A percentile compares a stretch with the other conserved stretches of the same genome.
These are phyloP conservation scores for Aurelia aurita complex sp. Pacific DNA, from an alignment of 30 jellyfish, hydroid and myxozoan species.

Conservation along the genomic window DNA sequence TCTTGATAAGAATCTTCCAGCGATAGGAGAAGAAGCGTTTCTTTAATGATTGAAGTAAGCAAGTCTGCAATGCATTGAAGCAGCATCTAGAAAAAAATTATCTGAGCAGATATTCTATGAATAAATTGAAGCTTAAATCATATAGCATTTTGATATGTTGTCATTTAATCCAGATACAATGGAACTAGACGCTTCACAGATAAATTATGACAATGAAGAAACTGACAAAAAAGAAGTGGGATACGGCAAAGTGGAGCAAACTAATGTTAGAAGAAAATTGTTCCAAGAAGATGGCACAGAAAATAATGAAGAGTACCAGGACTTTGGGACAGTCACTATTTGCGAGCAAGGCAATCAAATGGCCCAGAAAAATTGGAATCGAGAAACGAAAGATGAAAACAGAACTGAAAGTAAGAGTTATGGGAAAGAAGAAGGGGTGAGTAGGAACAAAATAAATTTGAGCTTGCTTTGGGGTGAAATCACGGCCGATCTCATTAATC, in stretches of 20 bases:
- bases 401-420: slow-evolving; percentile 1
- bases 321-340: slow-evolving; percentile 14
- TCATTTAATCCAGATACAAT: slow-evolving; percentile 2
- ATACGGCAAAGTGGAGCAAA: slow-evolving; percentile 40
- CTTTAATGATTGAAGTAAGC: no score
- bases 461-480: no score
- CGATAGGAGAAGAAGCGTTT: no score
- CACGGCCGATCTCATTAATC: no score
- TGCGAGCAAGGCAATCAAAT: slow-evolving; percentile 34
- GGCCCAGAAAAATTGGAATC: slow-evolving; percentile 22
- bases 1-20: no score
- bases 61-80: no score
- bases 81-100: neutral
- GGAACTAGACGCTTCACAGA: slow-evolving; percentile 34
- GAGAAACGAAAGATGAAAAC: slow-evolving; percentile 5
- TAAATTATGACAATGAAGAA: slow-evolving; percentile 2
- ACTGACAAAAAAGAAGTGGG: slow-evolving; percentile 32
- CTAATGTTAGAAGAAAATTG: slow-evolving; percentile 57
- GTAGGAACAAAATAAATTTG: neutral
- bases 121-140: neutral
- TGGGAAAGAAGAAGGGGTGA: slow-evolving; percentile 23
- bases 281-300: slow-evolving; percentile 70
- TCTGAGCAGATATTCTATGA: neutral
- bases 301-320: slow-evolving; percentile 28
- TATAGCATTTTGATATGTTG: neutral